Evolutionary conservation across 2,113 vertebrate genomes (phyloP), one percentile per base, ranked within the genome.

Genomic region (Hipposideros armiger): DNA sequence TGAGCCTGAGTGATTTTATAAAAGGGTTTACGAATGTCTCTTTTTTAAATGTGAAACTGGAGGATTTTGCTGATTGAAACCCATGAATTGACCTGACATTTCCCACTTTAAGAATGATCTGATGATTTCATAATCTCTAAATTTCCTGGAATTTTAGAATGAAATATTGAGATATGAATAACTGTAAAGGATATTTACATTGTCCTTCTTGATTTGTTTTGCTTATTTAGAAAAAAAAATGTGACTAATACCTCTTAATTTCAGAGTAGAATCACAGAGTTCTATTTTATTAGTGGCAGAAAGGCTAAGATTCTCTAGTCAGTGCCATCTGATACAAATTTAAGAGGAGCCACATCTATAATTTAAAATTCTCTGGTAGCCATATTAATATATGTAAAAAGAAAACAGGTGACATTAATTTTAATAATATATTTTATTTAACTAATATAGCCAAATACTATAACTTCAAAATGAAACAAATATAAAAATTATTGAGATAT

Each of bases 111-210:
- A 4, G 30, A 88, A 58, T 54, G 7, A 11, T 5, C 40, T 66
- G 11, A 20, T 74, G 11, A 77, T 76, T 95, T 95, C 69, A 69
- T 26, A 94, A 56, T 58, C 76, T 93, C 52, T 36, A 36, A 54
- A 89, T 85, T 69, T 76, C 15, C 28, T 92, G 20, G 85, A 96
- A 89, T 66, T 91, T 86, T 89, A 86, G 16, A 94, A 66, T 64
- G 54, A 74, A 88, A 82, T 42, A 82, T 64, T 83, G 84, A 73
- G 4, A 22, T 40, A 17, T n/a, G 7, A 91, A 19, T 86, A 42
- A 69, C 47, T 90, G 1, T 87, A 74, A 74, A 84, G 11, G 9
- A 8, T 3, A 74, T 72, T 88, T 93, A 58, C 4, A 50, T 42
- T 66, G 36, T 26, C 47, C 0, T 74, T 80, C 16, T n/a, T 45